Evolutionary conservation across 2,113 vertebrate species (phyloP).

Genomic region (Oostethus manadensis): DNA sequence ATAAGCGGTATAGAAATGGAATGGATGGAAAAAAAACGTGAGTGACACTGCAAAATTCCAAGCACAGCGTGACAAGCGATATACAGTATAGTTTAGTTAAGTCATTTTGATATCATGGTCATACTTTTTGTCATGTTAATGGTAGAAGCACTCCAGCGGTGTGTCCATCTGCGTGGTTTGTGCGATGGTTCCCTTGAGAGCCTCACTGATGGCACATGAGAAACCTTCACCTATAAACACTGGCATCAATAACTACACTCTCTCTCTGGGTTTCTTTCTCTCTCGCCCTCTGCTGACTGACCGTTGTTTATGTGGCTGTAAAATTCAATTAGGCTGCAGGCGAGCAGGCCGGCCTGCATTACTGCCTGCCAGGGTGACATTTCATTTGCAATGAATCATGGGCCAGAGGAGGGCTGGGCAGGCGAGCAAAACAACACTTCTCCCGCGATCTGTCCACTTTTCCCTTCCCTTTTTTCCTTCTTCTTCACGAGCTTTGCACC

Average conservation of each 20-base stretch:
- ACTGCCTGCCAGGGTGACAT: constrained; percentile 73
- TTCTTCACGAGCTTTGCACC: constrained; percentile 23
- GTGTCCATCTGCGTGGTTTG: constrained; percentile 59
- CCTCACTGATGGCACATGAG: constrained; percentile 54
- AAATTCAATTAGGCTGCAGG: constrained; percentile 71
- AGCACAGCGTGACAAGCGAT: too few species aligned
- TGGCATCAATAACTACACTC: constrained; percentile 60
- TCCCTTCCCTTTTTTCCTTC: not conserved
- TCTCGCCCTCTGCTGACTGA: constrained; percentile 34
- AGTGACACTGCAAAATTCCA: too few species aligned
- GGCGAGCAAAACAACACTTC: constrained; percentile 41
- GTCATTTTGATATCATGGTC: not conserved
- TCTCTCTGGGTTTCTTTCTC: constrained; percentile 5
- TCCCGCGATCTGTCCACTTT: constrained; percentile 31
- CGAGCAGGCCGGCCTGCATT: constrained; percentile 57
- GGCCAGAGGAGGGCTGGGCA: constrained; percentile 48
- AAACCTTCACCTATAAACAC: constrained; percentile 61
- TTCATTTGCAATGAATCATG: constrained; percentile 78
- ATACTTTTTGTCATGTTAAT: constrained; percentile 20
- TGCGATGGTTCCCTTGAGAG: constrained; percentile 39
- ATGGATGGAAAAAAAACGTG: too few species aligned
- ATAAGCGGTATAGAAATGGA: too few species aligned
- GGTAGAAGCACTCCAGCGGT: constrained; percentile 19
- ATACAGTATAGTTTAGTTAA: too few species aligned
- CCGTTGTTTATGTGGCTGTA: constrained; percentile 71